phyloP scores from a whole-genome alignment of 2,113 vertebrate species.

The Leiothrix lutea region DNA sequence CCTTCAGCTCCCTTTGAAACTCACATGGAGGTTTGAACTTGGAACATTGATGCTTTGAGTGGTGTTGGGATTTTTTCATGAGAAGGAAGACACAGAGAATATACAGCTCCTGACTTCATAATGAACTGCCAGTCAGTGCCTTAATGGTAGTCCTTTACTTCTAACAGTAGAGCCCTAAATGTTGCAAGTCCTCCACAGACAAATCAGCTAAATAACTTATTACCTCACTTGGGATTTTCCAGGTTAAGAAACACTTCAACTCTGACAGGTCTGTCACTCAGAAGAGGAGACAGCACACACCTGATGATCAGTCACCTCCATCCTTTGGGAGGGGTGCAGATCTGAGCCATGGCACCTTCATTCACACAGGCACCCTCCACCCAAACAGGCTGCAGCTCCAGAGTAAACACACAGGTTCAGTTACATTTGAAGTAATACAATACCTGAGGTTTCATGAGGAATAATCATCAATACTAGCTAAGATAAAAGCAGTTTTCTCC shows the following conservation, averaged over 20 bases:
- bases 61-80: neutral
- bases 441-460: neutral
- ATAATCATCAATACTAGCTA: neutral
- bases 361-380: neutral
- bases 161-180: neutral
- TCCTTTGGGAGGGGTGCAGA: neutral
- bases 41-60: neutral
- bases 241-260: neutral
- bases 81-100: neutral
- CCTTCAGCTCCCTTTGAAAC: neutral
- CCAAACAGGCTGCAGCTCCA: neutral
- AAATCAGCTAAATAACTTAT: neutral
- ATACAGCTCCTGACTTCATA: neutral
- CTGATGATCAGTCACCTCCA: neutral
- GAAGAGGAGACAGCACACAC: neutral
- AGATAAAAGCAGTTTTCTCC: neutral
- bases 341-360: fast-evolving
- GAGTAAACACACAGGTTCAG: fast-evolving
- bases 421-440: neutral
- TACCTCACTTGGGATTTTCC: neutral
- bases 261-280: neutral
- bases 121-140: neutral
- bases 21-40: neutral
- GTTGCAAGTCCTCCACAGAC: neutral
- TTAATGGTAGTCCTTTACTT: neutral